phyloP scores from a whole-genome alignment of 2,888 invertebrate species.

The Chrysotoxum bicinctum region DNA sequence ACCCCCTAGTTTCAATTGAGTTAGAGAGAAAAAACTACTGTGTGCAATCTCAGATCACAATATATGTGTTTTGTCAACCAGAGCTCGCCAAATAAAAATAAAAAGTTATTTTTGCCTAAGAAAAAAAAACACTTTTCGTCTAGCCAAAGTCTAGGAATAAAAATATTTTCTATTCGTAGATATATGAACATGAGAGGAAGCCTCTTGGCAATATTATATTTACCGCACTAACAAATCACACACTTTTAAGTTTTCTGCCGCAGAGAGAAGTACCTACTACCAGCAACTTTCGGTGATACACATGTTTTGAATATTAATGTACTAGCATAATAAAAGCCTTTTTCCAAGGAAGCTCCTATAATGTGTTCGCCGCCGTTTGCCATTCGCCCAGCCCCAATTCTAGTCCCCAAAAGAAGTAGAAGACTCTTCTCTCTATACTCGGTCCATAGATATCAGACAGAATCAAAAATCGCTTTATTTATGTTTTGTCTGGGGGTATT shows the following conservation, averaged over 20 bases:
- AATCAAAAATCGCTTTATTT: slow-evolving; percentile 58
- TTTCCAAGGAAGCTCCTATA: slow-evolving; percentile 21
- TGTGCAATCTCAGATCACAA: slow-evolving; percentile 18
- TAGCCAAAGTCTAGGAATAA: slow-evolving; percentile 9
- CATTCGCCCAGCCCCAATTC: not conserved
- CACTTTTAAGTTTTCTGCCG: slow-evolving; percentile 60
- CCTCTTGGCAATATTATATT: slow-evolving; percentile 46
- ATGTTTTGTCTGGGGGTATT: slow-evolving; percentile 50
- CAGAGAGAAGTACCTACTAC: slow-evolving; percentile 4
- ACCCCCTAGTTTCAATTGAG: not conserved
- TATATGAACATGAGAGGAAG: not conserved
- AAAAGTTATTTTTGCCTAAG: slow-evolving; percentile 6
- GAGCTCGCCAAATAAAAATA: not conserved
- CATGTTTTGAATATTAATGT: slow-evolving; percentile 56
- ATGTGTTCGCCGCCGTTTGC: not conserved
- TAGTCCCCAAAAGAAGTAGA: not conserved
- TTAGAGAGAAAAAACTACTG: not conserved
- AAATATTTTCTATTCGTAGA: not conserved
- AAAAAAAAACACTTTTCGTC: slow-evolving; percentile 5
- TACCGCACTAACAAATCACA: slow-evolving; percentile 40
- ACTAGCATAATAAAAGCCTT: slow-evolving; percentile 18
- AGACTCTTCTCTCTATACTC: not conserved
- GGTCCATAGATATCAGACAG: not conserved
- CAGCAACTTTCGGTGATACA: slow-evolving; percentile 44
- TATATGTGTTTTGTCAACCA: slow-evolving; percentile 26